A percentile compares a stretch with the other conserved stretches of the same genome.
phyloP scores from a whole-genome alignment of 2,797 vertebrate species.

The Lates japonicus region DNA sequence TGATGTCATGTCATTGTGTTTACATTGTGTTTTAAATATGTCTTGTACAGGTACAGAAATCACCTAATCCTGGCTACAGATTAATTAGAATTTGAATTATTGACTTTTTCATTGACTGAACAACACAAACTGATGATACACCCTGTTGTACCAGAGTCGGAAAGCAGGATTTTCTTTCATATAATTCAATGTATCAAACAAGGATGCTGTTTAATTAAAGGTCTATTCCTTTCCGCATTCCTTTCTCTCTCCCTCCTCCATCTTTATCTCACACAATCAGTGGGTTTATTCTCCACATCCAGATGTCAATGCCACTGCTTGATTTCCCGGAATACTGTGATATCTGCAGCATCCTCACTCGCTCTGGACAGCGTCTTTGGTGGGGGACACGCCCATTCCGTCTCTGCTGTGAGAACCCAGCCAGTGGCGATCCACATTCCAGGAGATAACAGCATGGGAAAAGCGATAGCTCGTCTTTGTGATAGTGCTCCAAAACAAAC shows the following conservation, averaged over 20 bases:
- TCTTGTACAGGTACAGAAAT: not conserved
- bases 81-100: not conserved
- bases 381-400: conserved; percentile 65
- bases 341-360: conserved; percentile 52
- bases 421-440: conserved; percentile 75
- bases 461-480: conserved; percentile 67
- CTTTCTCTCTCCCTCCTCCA: not conserved
- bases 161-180: not conserved
- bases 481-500: conserved; percentile 71
- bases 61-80: not conserved
- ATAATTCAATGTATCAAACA: conserved; percentile 1
- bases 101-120: not conserved
- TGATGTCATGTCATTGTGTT: not conserved
- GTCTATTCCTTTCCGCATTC: not conserved
- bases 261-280: not conserved
- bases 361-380: conserved; percentile 58
- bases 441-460: conserved; percentile 77
- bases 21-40: not conserved
- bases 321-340: conserved; percentile 65
- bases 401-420: conserved; percentile 66
- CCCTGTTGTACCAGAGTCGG: not conserved
- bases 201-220: conserved; percentile 10
- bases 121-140: not conserved
- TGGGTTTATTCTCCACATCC: conserved; percentile 4
- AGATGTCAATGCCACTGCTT: conserved; percentile 47